Percentiles rank a stretch among this genome's conserved stretches.
Evolutionary conservation across 2,797 vertebrate species (phyloP).

Genomic region (Clarias laeviceps): DNA sequence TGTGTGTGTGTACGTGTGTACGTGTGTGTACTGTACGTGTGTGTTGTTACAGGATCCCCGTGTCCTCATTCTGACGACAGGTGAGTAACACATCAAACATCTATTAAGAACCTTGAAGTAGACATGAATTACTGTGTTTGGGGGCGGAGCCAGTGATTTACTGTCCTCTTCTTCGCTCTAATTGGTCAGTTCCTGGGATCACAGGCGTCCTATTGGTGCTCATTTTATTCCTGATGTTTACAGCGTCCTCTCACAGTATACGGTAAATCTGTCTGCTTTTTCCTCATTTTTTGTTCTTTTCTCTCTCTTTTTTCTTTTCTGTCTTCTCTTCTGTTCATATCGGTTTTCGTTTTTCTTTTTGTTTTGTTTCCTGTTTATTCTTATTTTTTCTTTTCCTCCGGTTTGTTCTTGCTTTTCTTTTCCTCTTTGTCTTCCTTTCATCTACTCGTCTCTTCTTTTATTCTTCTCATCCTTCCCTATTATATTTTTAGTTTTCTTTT

Average conservation of each 20-base stretch:
- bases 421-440: neutral
- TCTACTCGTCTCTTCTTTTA: neutral
- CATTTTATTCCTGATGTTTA: slow-evolving; percentile 94
- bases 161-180: neutral
- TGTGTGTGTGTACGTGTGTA: neutral
- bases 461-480: neutral
- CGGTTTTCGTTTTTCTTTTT: neutral
- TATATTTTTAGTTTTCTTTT: neutral
- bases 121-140: neutral
- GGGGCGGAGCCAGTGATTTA: neutral
- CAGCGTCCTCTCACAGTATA: slow-evolving; percentile 89
- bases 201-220: slow-evolving; percentile 92
- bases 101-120: neutral
- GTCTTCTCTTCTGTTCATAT: too few species aligned
- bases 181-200: slow-evolving; percentile 85
- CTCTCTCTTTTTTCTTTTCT: neutral
- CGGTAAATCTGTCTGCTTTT: slow-evolving; percentile 72
- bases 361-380: neutral
- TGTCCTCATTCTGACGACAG: slow-evolving; percentile 79
- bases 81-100: slow-evolving; percentile 65
- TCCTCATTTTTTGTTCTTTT: neutral
- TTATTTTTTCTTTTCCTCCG: neutral
- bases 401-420: neutral
- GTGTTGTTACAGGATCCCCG: slow-evolving; percentile 75
- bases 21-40: slow-evolving; percentile 9